phyloP scores from a whole-genome alignment of 2,888 invertebrate genomes.

The Parasteatoda lunata region DNA sequence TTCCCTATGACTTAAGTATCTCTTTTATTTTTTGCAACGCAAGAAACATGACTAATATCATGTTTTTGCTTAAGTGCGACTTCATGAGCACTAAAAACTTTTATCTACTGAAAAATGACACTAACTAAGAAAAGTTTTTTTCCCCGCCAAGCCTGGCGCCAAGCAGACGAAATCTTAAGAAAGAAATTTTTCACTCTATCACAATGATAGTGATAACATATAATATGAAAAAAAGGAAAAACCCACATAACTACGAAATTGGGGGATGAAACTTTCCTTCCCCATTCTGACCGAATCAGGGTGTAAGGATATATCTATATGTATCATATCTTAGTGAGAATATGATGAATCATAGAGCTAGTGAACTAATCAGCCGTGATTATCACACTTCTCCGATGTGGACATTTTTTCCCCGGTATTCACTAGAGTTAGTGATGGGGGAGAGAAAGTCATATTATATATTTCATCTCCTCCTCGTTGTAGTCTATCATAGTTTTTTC shows the following conservation, averaged over 20 bases:
- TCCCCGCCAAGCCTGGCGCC: neutral
- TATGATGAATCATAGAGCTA: constrained; percentile 50
- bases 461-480: constrained; percentile 7
- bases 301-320: constrained; percentile 52
- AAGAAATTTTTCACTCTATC: constrained; percentile 54
- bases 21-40: no score
- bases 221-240: constrained; percentile 24
- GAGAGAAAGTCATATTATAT: constrained; percentile 27
- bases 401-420: constrained; percentile 23
- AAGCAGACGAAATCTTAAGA: constrained; percentile 12
- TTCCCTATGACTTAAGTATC: no score
- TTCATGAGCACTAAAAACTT: neutral
- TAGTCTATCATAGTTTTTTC: constrained; percentile 31
- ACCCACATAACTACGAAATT: neutral
- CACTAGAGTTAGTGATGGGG: constrained; percentile 12
- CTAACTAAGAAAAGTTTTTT: neutral
- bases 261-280: neutral
- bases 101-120: neutral
- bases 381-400: constrained; percentile 41
- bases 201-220: constrained; percentile 21
- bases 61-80: neutral
- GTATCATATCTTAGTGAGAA: constrained; percentile 55
- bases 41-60: no score
- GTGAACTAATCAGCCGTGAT: constrained; percentile 63
- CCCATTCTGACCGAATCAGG: constrained; percentile 31